Base-by-base conservation (phyloP, 2,888 invertebrate genomes). In the Andrena fulva region DNA sequence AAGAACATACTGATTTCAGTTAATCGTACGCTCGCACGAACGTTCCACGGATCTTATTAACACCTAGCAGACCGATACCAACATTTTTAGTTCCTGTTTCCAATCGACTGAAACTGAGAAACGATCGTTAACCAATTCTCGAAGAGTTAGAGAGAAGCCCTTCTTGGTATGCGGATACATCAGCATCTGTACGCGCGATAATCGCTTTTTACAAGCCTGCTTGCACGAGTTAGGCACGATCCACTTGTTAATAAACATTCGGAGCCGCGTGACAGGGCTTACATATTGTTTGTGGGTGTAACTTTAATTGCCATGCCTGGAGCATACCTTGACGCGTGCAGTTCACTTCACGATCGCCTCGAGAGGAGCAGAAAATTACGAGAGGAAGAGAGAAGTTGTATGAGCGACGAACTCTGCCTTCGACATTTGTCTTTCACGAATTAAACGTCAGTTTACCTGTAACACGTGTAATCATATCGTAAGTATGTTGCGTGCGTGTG, bases 371-470 rank as follows among this genome's bases (percentile, higher is more conserved):
- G 24, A 52, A 20, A 24, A 10, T 42, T 20, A 27, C n/a, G 48
- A 8, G 8, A 63, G n/a, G 50, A 27, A 27, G 6, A 27, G 52
- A 54, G 24, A 7, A 62, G 56, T 10, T 8, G 29, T 12, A 12
- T 29, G 29, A 31, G 35, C 50, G 56, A 62, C 33, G 69, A n/a
- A 29, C 42, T 77, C 68, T 70, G 84, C 62, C 82, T 80, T 86
- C 50, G 77, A 64, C 63, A 64, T 70, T 84, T 62, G 82, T 78
- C 66, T 85, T 82, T 73, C 72, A 76, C 42, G 56, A 63, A 68
- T 48, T 68, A 64, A 69, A 52, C 62, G 33, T 72, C 48, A 56
- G 67, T 73, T 63, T 31, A 64, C 56, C 54, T 69, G 50, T 35
- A 27, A 73, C 29, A 77, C 31, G 60, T 64, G 67, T 68, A 59